These are phyloP conservation scores for Oligia latruncula DNA, from an alignment of 2,888 invertebrate genomes.

Conservation along the genomic window DNA sequence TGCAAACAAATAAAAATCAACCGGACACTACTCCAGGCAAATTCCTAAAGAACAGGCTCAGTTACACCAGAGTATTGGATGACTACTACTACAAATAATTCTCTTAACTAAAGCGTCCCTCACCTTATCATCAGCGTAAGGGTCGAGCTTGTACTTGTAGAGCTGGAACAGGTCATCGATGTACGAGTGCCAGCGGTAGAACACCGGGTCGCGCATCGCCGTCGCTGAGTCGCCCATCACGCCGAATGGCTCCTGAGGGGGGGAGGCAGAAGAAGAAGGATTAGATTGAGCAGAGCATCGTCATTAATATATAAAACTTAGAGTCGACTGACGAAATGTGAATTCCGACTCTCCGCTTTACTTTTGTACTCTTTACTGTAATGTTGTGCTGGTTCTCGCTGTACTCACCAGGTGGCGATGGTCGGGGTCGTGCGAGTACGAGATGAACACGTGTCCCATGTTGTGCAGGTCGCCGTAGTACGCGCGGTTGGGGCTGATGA, in stretches of 20 bases:
- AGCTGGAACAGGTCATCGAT: conserved; percentile 94
- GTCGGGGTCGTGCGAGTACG: conserved; percentile 95
- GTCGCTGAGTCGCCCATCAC: conserved; percentile 96
- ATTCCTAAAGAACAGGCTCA: not conserved
- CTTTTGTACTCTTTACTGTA: not conserved
- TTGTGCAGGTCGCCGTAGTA: conserved; percentile 96
- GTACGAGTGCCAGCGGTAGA: conserved; percentile 96
- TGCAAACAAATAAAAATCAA: not conserved
- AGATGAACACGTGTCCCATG: conserved; percentile 94
- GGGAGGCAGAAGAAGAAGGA: not conserved
- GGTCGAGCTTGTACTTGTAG: conserved; percentile 92
- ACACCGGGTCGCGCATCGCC: conserved; percentile 96
- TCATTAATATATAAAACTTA: not conserved
- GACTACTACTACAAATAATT: not conserved
- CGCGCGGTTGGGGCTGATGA: conserved; percentile 92
- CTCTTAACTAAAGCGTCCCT: not conserved
- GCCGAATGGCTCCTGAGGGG: conserved; percentile 92
- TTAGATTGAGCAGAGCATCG: not conserved
- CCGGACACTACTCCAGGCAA: not conserved
- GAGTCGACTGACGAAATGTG: not conserved
- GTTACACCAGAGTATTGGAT: not conserved
- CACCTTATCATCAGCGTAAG: conserved; percentile 91
- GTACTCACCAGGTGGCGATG: conserved; percentile 92
- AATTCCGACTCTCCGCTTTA: not conserved
- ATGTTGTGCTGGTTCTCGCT: not conserved